Evolutionary conservation across 2,888 invertebrate species (phyloP), one percentile per base, ranked within the genome.

Genomic region (Lapara coniferarum): DNA sequence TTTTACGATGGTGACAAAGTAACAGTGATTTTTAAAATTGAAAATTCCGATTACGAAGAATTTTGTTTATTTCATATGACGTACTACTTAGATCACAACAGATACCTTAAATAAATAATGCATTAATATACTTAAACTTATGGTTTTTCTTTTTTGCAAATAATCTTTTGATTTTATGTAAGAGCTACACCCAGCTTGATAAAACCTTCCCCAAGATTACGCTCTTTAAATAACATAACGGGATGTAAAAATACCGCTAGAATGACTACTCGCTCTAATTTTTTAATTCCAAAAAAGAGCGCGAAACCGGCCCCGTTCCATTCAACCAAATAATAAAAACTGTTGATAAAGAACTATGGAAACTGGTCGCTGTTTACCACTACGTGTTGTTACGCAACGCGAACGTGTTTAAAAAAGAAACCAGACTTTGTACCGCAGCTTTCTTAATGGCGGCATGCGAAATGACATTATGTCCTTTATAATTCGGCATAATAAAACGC

Each of bases 331-430:
- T 53, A 63, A 69, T 63, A 69, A 73, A 75, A 76, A 73, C 76
- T 68, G 74, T 73, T 75, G 74, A 72, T 72, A 73, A 72, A 66
- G 53, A 53, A 69, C 63, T 63, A 63, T 72, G 71, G 72, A 69
- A 71, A 68, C 71, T 69, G 70, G 69, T 67, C 67, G 67, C 57
- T 66, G 75, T 76, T 77, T 73, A 71, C 81, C 73, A 77, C 72
- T 74, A 68, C 77, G 78, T 76, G 74, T 78, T 77, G 82, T 88
- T 88, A 86, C 87, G 86, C 85, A 89, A 89, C 77, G n/a, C 44
- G 44, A 68, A 68, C 68, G 79, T 78, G 75, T 79, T 80, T 82
- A 81, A 85, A 83, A 87, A 86, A 83, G 85, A 86, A 89, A 89
- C 88, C 87, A 83, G 87, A 86, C 83, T 85, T 81, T 63, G 63